Conservation (phyloP, 2,888 invertebrate genomes). For the Eucriotettix oculatus region DNA sequence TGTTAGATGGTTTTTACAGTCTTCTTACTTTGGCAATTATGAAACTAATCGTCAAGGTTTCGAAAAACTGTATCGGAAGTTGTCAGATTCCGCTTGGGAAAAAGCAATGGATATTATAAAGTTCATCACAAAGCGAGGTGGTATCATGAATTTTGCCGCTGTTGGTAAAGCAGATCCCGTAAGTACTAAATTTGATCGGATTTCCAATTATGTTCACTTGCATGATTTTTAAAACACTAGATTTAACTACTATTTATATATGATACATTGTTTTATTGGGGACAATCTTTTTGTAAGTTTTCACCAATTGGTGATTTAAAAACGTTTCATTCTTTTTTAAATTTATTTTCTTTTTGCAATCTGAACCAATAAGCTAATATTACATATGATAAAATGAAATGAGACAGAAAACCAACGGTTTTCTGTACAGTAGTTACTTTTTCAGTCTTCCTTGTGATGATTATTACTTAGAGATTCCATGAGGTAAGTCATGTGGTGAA, state of each 20-base stretch:
- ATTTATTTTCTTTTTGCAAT: too few relatives aligned
- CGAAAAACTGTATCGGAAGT: constrained; percentile 49
- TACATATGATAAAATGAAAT: too few relatives aligned
- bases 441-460: too few relatives aligned
- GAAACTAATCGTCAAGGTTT: constrained; percentile 61
- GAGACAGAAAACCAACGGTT: too few relatives aligned
- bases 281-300: neutral
- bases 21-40: constrained; percentile 61
- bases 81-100: constrained; percentile 60
- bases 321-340: too few relatives aligned
- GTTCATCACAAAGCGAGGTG: constrained; percentile 57
- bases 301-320: too few relatives aligned
- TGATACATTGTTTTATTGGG: neutral
- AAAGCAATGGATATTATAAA: constrained; percentile 60
- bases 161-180: constrained; percentile 29
- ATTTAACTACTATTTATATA: neutral
- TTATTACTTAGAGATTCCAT: too few relatives aligned
- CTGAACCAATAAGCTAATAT: too few relatives aligned
- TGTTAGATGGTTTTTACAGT: constrained; percentile 18
- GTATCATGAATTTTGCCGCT: constrained; percentile 32
- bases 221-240: neutral
- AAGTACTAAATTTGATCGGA: constrained; percentile 1
- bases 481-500: too few relatives aligned
- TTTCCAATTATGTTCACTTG: neutral
- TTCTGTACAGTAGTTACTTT: too few relatives aligned